Evolutionary conservation across 1,140 invertebrate species (phyloP), one percentile per base, ranked within the genome.

Genomic region (Drosophila tsacasi): DNA sequence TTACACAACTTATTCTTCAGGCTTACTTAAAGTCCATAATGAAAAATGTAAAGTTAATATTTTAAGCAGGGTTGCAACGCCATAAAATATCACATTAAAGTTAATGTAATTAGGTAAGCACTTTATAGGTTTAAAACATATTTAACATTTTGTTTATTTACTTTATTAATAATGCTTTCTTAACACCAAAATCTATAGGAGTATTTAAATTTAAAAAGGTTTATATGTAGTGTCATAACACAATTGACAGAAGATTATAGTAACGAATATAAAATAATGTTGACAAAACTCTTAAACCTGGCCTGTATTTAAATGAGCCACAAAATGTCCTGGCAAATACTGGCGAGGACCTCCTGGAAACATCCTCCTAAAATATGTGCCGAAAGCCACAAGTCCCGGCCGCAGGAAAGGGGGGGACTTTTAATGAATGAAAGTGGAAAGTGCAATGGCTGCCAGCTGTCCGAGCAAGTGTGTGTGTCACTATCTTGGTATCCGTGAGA

Each of bases 371-470:
- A 32, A 19, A 32, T 32, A 13, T 19, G 10, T 30, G 25, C 49
- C 49, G 5, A 55, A 55, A 40, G 54, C 35, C 54, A 57, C 54
- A 57, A 39, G 35, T 39, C 12, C 9, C 23, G 21, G 9, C 15
- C 35, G 21, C 19, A n/a, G n/a, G n/a, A 3, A 19, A 52, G 13
- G 73, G 40, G n/a, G 46, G 5, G 77, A 46, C 60, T 71, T 82
- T 86, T 87, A 87, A 89, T 87, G 83, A 87, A 87, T 87, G 83
- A 89, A 89, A 84, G 59, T 81, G 69, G 83, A 89, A 89, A 84
- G 68, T 84, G 74, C 68, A 69, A 30, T 27, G 46, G 19, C 52
- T 55, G 30, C 40, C 37, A 23, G 21, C 54, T 66, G 50, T 52
- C 15, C 15, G 15, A 27, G 15, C 47, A 25, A 54, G 35, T 32